Evolutionary conservation across 1,140 invertebrate genomes (phyloP), one percentile per base, ranked within the genome.

Genomic region (Caenorhabditis tropicalis): DNA sequence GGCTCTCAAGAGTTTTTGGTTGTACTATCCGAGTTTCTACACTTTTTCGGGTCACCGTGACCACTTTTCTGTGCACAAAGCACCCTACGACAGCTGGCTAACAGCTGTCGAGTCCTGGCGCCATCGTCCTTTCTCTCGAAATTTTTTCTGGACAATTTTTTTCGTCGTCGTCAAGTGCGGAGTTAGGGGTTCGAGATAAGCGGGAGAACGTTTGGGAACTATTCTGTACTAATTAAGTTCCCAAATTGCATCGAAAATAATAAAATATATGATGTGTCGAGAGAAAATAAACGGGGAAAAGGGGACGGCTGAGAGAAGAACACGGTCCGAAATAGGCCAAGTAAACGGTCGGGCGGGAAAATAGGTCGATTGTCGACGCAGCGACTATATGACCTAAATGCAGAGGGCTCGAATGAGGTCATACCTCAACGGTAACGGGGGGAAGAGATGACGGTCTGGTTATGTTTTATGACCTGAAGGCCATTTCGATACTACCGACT

Each of bases 311-410:
- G 10, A 24, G 29, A 56, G 21, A 24, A 10, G 65, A 24, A 36
- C 31, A 36, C n/a, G 58, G 58, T 65, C 65, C 65, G 33, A 74
- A 74, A 74, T 74, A 74, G 65, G 65, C 65, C 65, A 74, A 74
- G 65, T 74, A 74, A 74, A 74, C 65, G 65, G 65, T 33, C 58
- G 56, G 56, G 56, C 56, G 56, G 27, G 65, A 74, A 74, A 43
- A 24, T 74, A 43, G 65, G 65, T 74, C 65, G 36, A 74, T 74
- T 74, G 65, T 39, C 36, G 65, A 74, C 29, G 65, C 10, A 21
- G 65, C 65, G 65, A 74, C 65, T 74, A 36, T 10, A 36, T 43
- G 65, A 43, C 65, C 65, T 46, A 21, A 65, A 33, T 65, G 58
- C 29, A 19, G 36, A 43, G 65, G 65, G 65, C 65, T 74, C 65